These are phyloP conservation scores for Tortrix viridana DNA, from an alignment of 2,888 invertebrate genomes.

Conservation along the genomic window DNA sequence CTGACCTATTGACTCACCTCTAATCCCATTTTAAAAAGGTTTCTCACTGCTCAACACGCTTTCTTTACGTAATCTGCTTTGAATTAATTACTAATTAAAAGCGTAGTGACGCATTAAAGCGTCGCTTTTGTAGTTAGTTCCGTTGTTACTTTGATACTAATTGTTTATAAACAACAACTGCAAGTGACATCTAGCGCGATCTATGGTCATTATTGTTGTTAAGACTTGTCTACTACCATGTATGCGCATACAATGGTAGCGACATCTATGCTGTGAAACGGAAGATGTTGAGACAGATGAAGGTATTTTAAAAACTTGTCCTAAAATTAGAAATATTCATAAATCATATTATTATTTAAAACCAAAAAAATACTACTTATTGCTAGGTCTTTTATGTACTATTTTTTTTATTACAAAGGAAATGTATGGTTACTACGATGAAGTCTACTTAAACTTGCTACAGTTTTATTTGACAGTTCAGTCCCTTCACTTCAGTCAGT, in stretches of 20 bases:
- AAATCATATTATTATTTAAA: too few species aligned
- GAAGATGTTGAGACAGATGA: too few species aligned
- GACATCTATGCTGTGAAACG: conserved; percentile 13
- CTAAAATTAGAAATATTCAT: too few species aligned
- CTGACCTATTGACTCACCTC: conserved; percentile 63
- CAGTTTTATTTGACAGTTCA: conserved; percentile 21
- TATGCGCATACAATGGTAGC: background rate
- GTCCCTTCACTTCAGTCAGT: conserved; percentile 1
- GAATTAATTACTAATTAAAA: conserved; percentile 8
- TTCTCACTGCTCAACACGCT: conserved; percentile 9
- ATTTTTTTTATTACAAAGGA: too few species aligned
- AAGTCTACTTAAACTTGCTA: conserved; percentile 28
- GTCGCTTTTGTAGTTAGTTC: background rate
- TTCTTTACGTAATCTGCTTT: conserved; percentile 14
- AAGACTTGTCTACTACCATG: background rate
- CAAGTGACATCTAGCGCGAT: conserved; percentile 35
- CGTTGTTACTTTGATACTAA: background rate
- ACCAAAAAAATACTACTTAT: too few species aligned
- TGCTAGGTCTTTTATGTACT: too few species aligned
- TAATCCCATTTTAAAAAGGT: conserved; percentile 33
- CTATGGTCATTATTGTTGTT: conserved; percentile 2
- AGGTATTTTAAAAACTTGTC: too few species aligned
- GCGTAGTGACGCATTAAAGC: background rate
- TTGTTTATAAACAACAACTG: conserved; percentile 33
- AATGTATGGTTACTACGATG: too few species aligned